A percentile compares a stretch with the other conserved stretches of the same genome.
Conservation (phyloP, 2,797 vertebrate species). For the Onychomys torridus region DNA sequence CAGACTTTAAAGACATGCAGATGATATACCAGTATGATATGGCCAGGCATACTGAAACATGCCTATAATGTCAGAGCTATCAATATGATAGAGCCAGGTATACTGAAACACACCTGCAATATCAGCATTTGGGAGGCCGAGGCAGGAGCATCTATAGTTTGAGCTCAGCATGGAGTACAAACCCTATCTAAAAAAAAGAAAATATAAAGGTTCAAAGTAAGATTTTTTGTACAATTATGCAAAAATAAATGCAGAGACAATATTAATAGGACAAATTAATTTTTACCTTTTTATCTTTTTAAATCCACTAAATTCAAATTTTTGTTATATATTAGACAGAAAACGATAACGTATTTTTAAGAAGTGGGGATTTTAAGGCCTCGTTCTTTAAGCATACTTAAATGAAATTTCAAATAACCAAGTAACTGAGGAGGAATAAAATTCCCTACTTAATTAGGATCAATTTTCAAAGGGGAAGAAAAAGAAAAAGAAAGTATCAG, state of each 20-base stretch:
- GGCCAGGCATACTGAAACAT: background rate
- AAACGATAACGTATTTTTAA: background rate
- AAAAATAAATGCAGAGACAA: slow-evolving; percentile 7
- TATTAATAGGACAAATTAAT: slow-evolving; percentile 27
- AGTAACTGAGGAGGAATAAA: background rate
- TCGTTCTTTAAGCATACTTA: background rate
- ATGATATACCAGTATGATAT: background rate
- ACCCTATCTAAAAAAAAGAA: background rate
- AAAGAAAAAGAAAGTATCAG: slow-evolving; percentile 25
- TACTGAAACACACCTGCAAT: background rate
- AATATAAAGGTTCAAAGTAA: background rate
- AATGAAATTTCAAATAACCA: slow-evolving; percentile 50
- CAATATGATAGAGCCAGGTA: background rate
- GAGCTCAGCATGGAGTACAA: background rate
- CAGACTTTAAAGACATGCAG: background rate
- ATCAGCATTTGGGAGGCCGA: background rate
- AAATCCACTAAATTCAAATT: slow-evolving; percentile 19
- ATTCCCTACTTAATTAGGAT: background rate
- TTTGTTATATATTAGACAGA: background rate
- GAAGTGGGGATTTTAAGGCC: background rate
- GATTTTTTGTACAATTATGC: background rate
- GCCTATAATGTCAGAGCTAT: background rate
- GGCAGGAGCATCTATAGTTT: background rate
- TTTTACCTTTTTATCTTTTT: slow-evolving; percentile 21
- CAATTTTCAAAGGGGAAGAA: slow-evolving; percentile 25